phyloP scores from a whole-genome alignment of 2,797 vertebrate species.

The Mus caroli region DNA sequence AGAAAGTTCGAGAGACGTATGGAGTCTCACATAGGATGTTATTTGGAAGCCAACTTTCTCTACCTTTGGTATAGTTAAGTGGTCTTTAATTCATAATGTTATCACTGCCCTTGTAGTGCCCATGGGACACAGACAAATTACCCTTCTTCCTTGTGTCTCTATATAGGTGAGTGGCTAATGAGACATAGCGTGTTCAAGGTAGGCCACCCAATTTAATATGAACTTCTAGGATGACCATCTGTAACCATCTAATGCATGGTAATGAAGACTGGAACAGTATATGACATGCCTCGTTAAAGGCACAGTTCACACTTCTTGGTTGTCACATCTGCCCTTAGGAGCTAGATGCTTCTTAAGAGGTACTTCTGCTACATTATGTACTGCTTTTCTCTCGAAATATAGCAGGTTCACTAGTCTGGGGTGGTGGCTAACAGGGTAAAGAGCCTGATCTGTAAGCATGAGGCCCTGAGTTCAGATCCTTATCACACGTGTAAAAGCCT shows the following conservation, averaged over 20 bases:
- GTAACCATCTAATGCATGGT: conserved; percentile 79
- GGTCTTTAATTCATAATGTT: conserved; percentile 84
- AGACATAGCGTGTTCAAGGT: conserved; percentile 81
- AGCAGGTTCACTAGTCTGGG: conserved; percentile 37
- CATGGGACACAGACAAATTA: conserved; percentile 87
- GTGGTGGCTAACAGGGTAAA: neutral
- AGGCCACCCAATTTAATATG: conserved; percentile 81
- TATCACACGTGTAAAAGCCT: neutral
- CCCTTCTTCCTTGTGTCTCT: conserved; percentile 79
- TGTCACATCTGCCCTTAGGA: conserved; percentile 72
- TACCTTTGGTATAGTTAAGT: conserved; percentile 71
- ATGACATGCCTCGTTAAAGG: conserved; percentile 84
- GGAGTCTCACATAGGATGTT: neutral
- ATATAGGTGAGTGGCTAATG: conserved; percentile 80
- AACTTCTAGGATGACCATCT: conserved; percentile 75
- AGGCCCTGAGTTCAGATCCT: neutral
- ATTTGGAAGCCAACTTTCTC: conserved; percentile 75
- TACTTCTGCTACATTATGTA: conserved; percentile 85
- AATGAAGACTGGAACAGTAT: conserved; percentile 78
- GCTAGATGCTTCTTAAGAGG: conserved; percentile 50
- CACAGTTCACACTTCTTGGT: conserved; percentile 78
- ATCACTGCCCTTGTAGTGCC: conserved; percentile 83
- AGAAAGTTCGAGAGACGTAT: neutral
- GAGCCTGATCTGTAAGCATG: neutral
- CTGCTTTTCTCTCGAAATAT: conserved; percentile 93